Evolutionary conservation across 2,113 vertebrate genomes (phyloP), one percentile per base, ranked within the genome.

Genomic region (Rostratula benghalensis): DNA sequence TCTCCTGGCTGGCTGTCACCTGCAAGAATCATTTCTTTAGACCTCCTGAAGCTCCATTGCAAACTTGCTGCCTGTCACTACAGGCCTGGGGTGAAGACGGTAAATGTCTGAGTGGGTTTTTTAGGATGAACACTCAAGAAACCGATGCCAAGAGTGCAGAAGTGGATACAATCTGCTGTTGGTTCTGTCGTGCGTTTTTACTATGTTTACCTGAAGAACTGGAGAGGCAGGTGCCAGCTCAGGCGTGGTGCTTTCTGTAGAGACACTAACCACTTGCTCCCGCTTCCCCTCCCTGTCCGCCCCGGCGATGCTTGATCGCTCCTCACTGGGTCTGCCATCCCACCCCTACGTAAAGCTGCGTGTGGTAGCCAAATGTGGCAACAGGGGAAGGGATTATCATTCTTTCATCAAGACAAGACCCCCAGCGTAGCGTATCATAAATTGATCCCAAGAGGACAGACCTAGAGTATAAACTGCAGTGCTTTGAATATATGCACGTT

Each of bases 391-490:
- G 1, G n/a, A 90, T 35, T 64, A 68, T 46, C 56, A 67, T 91
- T 83, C 71, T 93, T 94, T 87, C 91, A 73, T 85, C 74, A 83
- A 91, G 94, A 94, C 48, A 70, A 80, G 83, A 83, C 80, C 87
- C 65, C 41, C 73, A 90, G 79, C 25, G 1, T 0, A 63, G 75
- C 73, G 73, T 37, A 86, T 70, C 92, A 87, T 89, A 94, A 97
- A 97, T 96, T 97, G 92, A 93, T 95, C 94, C 94, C 93, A 87
- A 63, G 89, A 89, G 95, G 76, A 61, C 65, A 94, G 90, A 83
- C 94, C 91, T 80, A 68, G 83, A 95, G 93, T 95, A 71, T 80
- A 69, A 95, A 90, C 73, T 80, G 69, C 77, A 75, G 75, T 78
- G 53, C 81, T 94, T 69, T 78, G 85, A 92, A 93, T 94, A 89